These are phyloP conservation scores for Lycophotia porphyrea DNA, from an alignment of 2,888 invertebrate genomes.

Conservation along the genomic window DNA sequence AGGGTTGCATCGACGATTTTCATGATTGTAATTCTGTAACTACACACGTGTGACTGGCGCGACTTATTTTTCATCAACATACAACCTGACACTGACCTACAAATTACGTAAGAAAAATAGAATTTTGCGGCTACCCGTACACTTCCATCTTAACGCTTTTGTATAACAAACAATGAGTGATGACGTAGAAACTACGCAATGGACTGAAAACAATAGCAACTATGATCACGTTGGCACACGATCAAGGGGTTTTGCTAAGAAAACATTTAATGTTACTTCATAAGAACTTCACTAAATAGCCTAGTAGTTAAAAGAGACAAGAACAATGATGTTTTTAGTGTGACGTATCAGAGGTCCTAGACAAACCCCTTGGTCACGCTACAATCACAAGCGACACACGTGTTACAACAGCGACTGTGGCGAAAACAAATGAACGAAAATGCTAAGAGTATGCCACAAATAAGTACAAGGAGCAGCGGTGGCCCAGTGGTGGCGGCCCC, in stretches of 20 bases:
- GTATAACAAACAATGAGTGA: slow-evolving; percentile 44
- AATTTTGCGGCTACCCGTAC: too few relatives aligned
- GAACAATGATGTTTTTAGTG: not conserved
- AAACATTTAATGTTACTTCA: slow-evolving; percentile 56
- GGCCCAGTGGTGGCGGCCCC: too few relatives aligned
- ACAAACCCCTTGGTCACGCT: not conserved
- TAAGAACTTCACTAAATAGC: slow-evolving; percentile 30
- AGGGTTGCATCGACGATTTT: too few relatives aligned
- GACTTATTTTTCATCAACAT: too few relatives aligned
- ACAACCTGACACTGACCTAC: too few relatives aligned
- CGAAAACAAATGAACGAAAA: not conserved
- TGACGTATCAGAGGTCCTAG: not conserved
- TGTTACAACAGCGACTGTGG: not conserved
- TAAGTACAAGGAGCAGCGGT: too few relatives aligned
- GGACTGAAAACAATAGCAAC: slow-evolving; percentile 48
- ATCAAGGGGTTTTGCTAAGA: slow-evolving; percentile 52
- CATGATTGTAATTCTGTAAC: too few relatives aligned
- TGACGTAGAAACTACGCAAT: slow-evolving; percentile 40
- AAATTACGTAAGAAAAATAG: too few relatives aligned
- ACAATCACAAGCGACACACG: not conserved
- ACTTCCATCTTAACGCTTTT: slow-evolving; percentile 21
- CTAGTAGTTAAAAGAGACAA: not conserved
- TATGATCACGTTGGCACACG: slow-evolving; percentile 61
- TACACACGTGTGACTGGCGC: too few relatives aligned
- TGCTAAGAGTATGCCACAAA: too few relatives aligned